Evolutionary conservation across 2,888 invertebrate genomes (phyloP).

Genomic region (Petrolisthes cinctipes): DNA sequence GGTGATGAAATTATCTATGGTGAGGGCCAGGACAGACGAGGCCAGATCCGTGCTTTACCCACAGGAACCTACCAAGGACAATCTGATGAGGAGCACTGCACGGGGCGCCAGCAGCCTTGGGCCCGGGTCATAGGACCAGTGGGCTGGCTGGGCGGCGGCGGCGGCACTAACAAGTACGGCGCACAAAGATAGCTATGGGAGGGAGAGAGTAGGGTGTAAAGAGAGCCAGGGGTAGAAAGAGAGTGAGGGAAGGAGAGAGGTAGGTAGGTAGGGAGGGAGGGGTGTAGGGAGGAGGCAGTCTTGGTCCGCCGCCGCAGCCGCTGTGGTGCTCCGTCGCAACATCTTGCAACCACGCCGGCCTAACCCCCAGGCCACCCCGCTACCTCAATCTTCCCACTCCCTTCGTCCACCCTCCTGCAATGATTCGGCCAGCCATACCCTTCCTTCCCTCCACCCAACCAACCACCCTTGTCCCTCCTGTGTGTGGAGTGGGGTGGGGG

Average conservation of each 20-base stretch:
- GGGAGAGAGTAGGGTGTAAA: slow-evolving; percentile 57
- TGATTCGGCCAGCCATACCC: slow-evolving; percentile 39
- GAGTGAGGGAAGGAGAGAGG: slow-evolving; percentile 51
- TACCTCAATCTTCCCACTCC: slow-evolving; percentile 24
- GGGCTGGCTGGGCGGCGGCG: slow-evolving; percentile 14
- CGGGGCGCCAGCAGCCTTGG: background rate
- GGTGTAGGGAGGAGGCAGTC: slow-evolving; percentile 52
- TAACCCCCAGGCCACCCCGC: slow-evolving; percentile 52
- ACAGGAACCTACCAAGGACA: slow-evolving; percentile 44
- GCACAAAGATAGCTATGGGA: slow-evolving; percentile 57
- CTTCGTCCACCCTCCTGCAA: slow-evolving; percentile 48
- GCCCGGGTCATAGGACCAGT: slow-evolving; percentile 40
- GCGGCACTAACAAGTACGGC: slow-evolving; percentile 36
- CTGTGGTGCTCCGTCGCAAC: slow-evolving; percentile 54
- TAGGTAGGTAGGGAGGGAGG: slow-evolving; percentile 38
- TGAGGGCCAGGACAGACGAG: slow-evolving; percentile 19
- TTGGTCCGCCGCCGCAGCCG: slow-evolving; percentile 54
- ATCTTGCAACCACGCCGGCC: slow-evolving; percentile 63
- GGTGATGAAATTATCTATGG: slow-evolving; percentile 34
- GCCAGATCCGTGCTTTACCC: slow-evolving; percentile 18
- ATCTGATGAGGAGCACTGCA: background rate
- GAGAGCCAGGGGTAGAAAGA: slow-evolving; percentile 57
- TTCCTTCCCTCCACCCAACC: background rate
- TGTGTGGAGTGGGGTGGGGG: slow-evolving; percentile 9
- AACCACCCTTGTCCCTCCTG: background rate